phyloP scores from a whole-genome alignment of 1,140 invertebrate species.

The Saccostrea cuccullata region DNA sequence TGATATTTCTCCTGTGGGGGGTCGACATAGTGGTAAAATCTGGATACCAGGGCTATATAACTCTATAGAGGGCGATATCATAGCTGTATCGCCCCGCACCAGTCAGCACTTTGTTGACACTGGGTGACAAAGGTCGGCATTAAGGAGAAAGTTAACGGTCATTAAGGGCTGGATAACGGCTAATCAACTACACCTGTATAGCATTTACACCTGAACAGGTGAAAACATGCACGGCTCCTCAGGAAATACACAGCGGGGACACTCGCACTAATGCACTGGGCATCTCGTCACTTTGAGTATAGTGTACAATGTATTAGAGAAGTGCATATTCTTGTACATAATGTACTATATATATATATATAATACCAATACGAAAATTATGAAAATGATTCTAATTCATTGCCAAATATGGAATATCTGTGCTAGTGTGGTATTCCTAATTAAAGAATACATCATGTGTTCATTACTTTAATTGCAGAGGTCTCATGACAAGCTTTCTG shows the following conservation, averaged over 20 bases:
- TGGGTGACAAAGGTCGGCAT: background rate
- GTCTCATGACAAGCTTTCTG: too few species aligned
- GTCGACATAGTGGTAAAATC: background rate
- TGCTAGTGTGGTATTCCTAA: too few species aligned
- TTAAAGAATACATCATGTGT: too few species aligned
- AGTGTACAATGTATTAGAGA: too few species aligned
- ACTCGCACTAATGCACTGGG: too few species aligned
- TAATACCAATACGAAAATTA: too few species aligned
- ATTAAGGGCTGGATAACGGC: background rate
- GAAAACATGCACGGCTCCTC: background rate
- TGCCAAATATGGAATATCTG: too few species aligned
- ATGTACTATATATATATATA: too few species aligned
- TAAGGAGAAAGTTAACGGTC: slow-evolving; percentile 13
- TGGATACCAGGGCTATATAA: background rate
- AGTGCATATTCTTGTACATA: too few species aligned
- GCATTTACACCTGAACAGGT: background rate
- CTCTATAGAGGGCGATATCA: background rate
- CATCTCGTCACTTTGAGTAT: too few species aligned
- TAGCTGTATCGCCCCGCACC: background rate
- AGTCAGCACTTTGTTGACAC: slow-evolving; percentile 28
- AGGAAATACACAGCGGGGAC: background rate
- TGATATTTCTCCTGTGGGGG: background rate
- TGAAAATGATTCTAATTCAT: too few species aligned
- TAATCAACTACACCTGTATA: slow-evolving; percentile 21
- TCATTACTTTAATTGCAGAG: too few species aligned